Conservation (phyloP, 2,797 vertebrate species). For the Telmatherina bonti region DNA sequence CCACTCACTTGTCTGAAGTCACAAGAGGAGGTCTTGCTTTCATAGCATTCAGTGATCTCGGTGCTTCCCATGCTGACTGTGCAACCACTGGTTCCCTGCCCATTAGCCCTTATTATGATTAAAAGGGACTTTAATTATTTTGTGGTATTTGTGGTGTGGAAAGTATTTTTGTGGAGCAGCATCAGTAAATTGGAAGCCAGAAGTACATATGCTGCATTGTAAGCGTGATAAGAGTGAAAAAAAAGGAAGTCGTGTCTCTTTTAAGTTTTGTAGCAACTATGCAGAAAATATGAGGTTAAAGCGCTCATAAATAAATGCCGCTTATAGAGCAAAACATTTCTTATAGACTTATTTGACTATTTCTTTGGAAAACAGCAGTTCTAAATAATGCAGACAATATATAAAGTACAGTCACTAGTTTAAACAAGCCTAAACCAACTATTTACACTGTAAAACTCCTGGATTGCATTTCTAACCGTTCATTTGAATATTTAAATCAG, state of each 20-base stretch:
- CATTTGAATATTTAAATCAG: not conserved
- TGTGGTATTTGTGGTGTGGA: slow-evolving; percentile 50
- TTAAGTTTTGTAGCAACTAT: not conserved
- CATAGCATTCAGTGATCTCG: slow-evolving; percentile 61
- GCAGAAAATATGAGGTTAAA: too few relatives aligned
- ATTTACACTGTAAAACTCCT: not conserved
- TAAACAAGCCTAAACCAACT: too few relatives aligned
- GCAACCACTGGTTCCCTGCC: slow-evolving; percentile 56
- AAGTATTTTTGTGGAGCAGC: slow-evolving; percentile 39
- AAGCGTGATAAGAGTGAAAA: not conserved
- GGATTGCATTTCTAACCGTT: not conserved
- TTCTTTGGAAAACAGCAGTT: too few relatives aligned
- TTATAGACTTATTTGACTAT: too few relatives aligned
- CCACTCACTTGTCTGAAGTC: slow-evolving; percentile 70
- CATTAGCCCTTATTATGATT: slow-evolving; percentile 58
- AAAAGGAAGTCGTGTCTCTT: not conserved
- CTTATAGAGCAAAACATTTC: too few relatives aligned
- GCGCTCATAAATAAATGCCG: too few relatives aligned
- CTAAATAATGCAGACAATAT: too few relatives aligned
- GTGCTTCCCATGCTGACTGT: slow-evolving; percentile 71
- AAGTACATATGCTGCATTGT: slow-evolving; percentile 12
- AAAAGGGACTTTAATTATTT: slow-evolving; percentile 59
- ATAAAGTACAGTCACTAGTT: too few relatives aligned
- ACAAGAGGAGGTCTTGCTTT: slow-evolving; percentile 72
- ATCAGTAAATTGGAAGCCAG: slow-evolving; percentile 13